Base-by-base conservation (phyloP, 2,888 invertebrate species). In the Plebejus argus region DNA sequence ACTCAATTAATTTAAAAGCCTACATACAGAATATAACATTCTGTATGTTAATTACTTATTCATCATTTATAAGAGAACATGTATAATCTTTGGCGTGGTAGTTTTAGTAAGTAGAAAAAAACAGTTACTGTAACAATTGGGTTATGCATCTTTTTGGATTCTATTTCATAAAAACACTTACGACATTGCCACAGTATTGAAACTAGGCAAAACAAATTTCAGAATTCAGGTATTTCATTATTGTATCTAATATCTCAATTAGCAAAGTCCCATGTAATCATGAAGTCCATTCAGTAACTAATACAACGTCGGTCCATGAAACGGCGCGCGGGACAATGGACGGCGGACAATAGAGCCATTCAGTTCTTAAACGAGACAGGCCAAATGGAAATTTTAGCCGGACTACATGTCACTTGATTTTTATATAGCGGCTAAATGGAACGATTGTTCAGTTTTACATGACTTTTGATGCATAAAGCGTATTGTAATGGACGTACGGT, bases 371-470 rank as follows among this genome's bases (percentile, higher is more conserved):
- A 91, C 87, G 92, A 83, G 87, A 87, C 83, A 85, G 83, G 87
- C 86, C 86, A 86, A 91, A 92, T 92, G 92, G 92, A 91, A 91
- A 92, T 91, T 92, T 91, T 87, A 90, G 88, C 86, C 84, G 85
- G 84, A 83, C 81, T 86, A 84, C 88, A 88, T 90, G 88, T 89
- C 85, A 86, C 83, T 84, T 84, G 83, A 85, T 86, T 89, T 88
- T 88, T 83, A 83, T 80, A 80, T 80, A 79, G 76, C 61, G 76
- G 70, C 79, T 78, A 78, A 82, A 79, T 80, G 79, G 79, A 79
- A 53, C 80, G 76, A 80, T 82, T 82, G 80, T 80, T 76, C 80
- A 77, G 74, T 74, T 74, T 23, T 35, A 72, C 74, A 28, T 7
- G 49, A 74, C 74, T 74, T 74, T 74, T 53, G 49, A 49, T 53